Percentiles rank a stretch among this genome's conserved stretches.
Conservation (phyloP, 2,113 vertebrate genomes). For the Struthio camelus region DNA sequence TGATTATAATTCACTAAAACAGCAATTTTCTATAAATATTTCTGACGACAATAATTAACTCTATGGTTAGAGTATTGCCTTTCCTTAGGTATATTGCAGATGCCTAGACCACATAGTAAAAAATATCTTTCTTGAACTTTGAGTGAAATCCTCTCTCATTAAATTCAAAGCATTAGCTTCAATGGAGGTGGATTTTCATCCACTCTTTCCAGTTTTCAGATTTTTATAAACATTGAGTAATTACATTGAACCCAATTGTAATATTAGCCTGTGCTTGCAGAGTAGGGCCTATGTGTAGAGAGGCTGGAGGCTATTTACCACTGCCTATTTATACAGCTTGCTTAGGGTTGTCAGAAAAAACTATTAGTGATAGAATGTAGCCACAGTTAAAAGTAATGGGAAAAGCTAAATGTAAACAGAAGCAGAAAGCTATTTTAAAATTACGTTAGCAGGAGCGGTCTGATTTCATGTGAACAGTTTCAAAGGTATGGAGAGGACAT, state of each 20-base stretch:
- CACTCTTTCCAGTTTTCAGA: neutral
- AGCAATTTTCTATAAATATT: constrained; percentile 65
- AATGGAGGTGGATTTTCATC: neutral
- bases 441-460: neutral
- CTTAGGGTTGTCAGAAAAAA: neutral
- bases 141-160: neutral
- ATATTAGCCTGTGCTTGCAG: neutral
- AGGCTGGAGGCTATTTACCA: neutral
- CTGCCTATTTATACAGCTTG: neutral
- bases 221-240: neutral
- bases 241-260: neutral
- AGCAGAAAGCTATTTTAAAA: neutral
- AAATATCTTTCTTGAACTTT: neutral
- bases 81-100: neutral
- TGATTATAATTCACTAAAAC: constrained; percentile 47
- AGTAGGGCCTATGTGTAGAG: neutral
- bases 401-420: neutral
- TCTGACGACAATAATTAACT: constrained; percentile 58
- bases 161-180: neutral
- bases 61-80: constrained; percentile 4
- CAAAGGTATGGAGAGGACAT: neutral
- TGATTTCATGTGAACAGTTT: neutral
- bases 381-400: neutral
- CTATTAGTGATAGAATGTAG: neutral
- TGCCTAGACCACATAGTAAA: neutral